Base-by-base conservation (phyloP, 2,797 vertebrate genomes). In the Apogon talboti region DNA sequence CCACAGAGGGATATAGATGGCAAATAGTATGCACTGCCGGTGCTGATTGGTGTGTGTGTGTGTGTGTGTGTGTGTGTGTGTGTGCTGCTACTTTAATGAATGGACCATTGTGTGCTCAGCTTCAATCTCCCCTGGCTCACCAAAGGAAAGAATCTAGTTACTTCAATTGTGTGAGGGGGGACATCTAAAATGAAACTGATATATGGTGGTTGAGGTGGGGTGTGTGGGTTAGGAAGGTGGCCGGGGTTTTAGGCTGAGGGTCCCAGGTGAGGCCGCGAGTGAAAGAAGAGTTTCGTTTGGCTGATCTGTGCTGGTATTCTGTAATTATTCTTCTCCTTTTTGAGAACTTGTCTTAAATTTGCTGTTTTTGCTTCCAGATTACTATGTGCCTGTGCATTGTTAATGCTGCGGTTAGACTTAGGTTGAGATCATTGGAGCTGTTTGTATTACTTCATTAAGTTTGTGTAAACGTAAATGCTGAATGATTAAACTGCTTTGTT, bases 161-260 rank as follows among this genome's bases (percentile, higher is more conserved):
- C 93, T 87, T 77, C 85, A 84, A 89, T 90, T 93, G 90, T 93
- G 91, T 87, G 84, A 80, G 86, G 80, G 87, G 86, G 82, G 78
- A 85, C 88, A 91, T 91, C 90, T 91, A 87, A 90, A 91, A 89
- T 28, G 89, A 92, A 93, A 91, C 53, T 89, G 91, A 93, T 92
- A 92, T 74, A 75, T 76, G 81, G 77, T 72, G 83, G 75, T 33
- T 65, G 47, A 65, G 72, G 50, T 11, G 18, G 59, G 30, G 48
- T 46, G 52, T 35, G 45, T 56, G 67, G 65, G 66, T 48, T 37
- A 12, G 54, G 41, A 43, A 65, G 53, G 56, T 38, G 42, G 19
- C 47, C 38, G n/a, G 24, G 52, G 37, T 63, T 13, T 73, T 69
- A 41, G 69, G 61, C 61, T 66, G 41, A 63, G 75, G 78, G 52